Evolutionary conservation across 2,113 vertebrate species (phyloP), one percentile per base, ranked within the genome.

Genomic region (Daubentonia madagascariensis): DNA sequence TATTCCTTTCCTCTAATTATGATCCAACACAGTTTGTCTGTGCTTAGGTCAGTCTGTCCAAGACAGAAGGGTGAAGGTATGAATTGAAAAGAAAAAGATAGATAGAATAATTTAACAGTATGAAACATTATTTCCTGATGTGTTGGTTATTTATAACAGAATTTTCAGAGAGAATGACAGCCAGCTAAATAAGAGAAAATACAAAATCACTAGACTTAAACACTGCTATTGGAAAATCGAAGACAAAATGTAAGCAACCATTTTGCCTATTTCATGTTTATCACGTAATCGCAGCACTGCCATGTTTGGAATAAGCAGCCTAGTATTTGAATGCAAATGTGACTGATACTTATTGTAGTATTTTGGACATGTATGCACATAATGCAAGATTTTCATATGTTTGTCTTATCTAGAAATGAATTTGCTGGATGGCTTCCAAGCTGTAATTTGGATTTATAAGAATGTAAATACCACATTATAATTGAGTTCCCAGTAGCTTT

Each of bases 291-390:
- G 95, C 94, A 96, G 95, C 96, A 97, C 97, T 97, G 94, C 98
- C 98, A 97, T 99, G 98, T 99, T 98, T 98, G 98, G 98, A 98
- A 98, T 98, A 98, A 98, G 96, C 97, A 97, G 95, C 97, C 96
- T 98, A 92, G 97, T 98, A 98, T 98, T 97, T 97, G 97, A 98
- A 98, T 98, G 97, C 97, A 98, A 97, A 98, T 97, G 94, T 89
- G 95, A 98, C 96, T 84, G 97, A 89, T 97, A 97, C 98, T 98
- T 98, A 98, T 98, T 98, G 91, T 98, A 97, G 97, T 98, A 94
- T 98, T 98, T 98, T 97, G 85, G 94, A 97, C 96, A 97, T 96
- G 96, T 97, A 97, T 57, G 96, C 94, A 50, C n/a, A 86, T 61
- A 88, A 90, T 88, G 65, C 50, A 81, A n/a, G 85, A 83, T 97